Percentiles rank a stretch among this genome's conserved stretches.
Conservation (phyloP, 2,113 vertebrate genomes). For the Ptychochromis oligacanthus region DNA sequence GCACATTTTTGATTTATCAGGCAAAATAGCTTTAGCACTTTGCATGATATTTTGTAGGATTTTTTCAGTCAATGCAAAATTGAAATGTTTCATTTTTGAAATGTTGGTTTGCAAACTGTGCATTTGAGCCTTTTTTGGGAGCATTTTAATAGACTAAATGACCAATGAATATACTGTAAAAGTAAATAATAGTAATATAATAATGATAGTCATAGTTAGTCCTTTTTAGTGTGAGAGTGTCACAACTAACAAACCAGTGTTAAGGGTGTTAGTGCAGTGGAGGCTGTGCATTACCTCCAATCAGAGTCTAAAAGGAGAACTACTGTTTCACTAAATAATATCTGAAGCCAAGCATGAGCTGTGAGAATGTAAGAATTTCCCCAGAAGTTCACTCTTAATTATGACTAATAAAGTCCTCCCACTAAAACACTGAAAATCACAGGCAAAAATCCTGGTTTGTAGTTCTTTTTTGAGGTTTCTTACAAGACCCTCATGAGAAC, state of each 20-base stretch:
- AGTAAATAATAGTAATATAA: neutral
- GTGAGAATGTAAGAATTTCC: neutral
- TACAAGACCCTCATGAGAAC: conserved; percentile 26
- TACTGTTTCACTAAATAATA: neutral
- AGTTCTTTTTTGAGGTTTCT: conserved; percentile 14
- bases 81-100: neutral
- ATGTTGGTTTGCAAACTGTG: neutral
- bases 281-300: neutral
- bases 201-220: neutral
- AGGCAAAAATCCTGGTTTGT: conserved; percentile 20
- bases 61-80: neutral
- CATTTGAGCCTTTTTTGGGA: neutral
- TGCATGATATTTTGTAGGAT: neutral
- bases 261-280: neutral
- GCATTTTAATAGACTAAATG: neutral
- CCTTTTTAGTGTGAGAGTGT: neutral
- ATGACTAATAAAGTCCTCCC: conserved; percentile 29
- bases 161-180: neutral
- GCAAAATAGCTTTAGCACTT: neutral
- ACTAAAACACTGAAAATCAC: conserved; percentile 24
- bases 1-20: neutral
- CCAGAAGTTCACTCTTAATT: conserved; percentile 13
- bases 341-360: neutral
- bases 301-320: neutral
- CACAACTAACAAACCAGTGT: neutral